phyloP scores from a whole-genome alignment of 2,113 vertebrate genomes.

The Crotophaga sulcirostris region DNA sequence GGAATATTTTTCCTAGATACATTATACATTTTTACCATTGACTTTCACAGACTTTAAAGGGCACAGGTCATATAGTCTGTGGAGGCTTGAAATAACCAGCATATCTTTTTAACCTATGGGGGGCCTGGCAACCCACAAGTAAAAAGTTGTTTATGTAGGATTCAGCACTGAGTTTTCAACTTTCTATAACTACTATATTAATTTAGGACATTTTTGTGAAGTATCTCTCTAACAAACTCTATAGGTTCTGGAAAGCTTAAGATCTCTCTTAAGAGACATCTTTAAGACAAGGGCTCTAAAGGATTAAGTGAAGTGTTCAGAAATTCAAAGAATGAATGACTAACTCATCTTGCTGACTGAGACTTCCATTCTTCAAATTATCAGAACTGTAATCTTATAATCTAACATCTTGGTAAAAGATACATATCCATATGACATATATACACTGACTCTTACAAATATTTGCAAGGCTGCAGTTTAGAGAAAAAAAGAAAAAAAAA shows the following conservation, averaged over 20 bases:
- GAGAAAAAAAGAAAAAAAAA: background rate
- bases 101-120: background rate
- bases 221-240: background rate
- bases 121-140: background rate
- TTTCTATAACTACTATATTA: background rate
- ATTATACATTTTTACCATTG: background rate
- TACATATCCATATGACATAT: background rate
- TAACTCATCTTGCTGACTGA: background rate
- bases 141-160: background rate
- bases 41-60: slow-evolving; percentile 25
- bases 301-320: background rate
- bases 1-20: slow-evolving; percentile 1
- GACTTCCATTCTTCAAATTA: background rate
- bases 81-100: background rate
- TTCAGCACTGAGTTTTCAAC: background rate
- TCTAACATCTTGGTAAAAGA: background rate
- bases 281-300: background rate
- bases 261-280: background rate
- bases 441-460: background rate
- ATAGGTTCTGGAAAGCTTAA: background rate
- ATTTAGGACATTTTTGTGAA: background rate
- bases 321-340: background rate
- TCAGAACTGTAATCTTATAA: background rate
- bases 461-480: background rate
- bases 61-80: background rate